Evolutionary conservation across 1,140 invertebrate genomes (phyloP).

Genomic region (Cydia pomonella): DNA sequence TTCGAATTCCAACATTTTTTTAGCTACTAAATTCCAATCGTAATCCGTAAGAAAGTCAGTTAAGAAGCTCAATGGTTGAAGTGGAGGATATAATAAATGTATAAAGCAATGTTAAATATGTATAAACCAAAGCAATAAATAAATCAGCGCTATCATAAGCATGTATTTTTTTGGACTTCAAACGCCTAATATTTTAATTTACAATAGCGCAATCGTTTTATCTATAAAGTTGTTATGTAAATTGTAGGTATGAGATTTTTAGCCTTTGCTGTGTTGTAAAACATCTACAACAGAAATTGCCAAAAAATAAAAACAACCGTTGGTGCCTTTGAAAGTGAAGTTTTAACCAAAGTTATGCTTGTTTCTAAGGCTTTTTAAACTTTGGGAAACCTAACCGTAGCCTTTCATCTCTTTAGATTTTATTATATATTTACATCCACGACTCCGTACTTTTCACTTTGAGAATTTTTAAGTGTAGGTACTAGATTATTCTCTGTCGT

Average conservation of each 20-base stretch:
- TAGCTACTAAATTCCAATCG: slow-evolving; percentile 33
- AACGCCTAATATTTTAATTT: not conserved
- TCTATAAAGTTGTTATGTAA: not conserved
- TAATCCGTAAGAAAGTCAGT: slow-evolving; percentile 19
- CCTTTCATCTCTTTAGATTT: slow-evolving; percentile 49
- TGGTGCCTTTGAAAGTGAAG: slow-evolving; percentile 46
- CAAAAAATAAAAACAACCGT: slow-evolving; percentile 47
- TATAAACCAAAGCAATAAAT: not conserved
- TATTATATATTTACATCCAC: slow-evolving; percentile 55
- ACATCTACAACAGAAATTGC: slow-evolving; percentile 38
- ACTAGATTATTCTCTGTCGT: slow-evolving; percentile 29
- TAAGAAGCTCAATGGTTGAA: not conserved
- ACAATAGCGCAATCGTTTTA: not conserved
- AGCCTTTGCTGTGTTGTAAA: not conserved
- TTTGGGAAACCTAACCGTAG: slow-evolving; percentile 56
- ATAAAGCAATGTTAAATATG: not conserved
- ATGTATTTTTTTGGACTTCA: not conserved
- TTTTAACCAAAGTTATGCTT: slow-evolving; percentile 50
- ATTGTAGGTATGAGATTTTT: slow-evolving; percentile 2
- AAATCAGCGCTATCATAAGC: not conserved
- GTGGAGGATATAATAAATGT: not conserved
- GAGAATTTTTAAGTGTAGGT: slow-evolving; percentile 31
- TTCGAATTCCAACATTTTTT: slow-evolving; percentile 43
- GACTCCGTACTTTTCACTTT: slow-evolving; percentile 35
- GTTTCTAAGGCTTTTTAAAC: slow-evolving; percentile 66